A percentile compares a stretch with the other conserved stretches of the same genome.
Conservation (phyloP, 1,140 invertebrate genomes). For the Colletes latitarsis region DNA sequence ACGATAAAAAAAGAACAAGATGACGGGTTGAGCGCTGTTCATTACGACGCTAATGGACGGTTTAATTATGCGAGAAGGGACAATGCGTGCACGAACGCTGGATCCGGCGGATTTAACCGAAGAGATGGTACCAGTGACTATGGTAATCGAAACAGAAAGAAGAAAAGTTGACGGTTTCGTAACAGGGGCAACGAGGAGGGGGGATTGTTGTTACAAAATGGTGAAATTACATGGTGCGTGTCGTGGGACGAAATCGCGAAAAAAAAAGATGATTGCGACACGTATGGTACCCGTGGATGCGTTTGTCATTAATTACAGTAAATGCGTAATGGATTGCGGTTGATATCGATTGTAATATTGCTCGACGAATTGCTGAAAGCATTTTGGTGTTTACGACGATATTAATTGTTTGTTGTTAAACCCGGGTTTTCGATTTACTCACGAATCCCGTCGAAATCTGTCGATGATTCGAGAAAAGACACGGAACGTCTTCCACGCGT, state of each 20-base stretch:
- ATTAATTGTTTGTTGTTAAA: neutral
- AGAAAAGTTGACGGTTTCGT: conserved; percentile 13
- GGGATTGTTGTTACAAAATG: conserved; percentile 49
- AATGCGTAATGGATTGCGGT: neutral
- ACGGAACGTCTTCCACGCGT: neutral
- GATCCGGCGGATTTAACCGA: neutral
- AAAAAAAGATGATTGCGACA: conserved; percentile 11
- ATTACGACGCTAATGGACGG: conserved; percentile 15
- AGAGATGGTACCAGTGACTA: conserved; percentile 18
- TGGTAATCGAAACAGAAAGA: conserved; percentile 54
- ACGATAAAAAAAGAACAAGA: neutral
- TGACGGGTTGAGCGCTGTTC: conserved; percentile 1
- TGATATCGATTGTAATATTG: neutral
- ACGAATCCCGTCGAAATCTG: neutral
- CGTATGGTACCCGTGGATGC: neutral
- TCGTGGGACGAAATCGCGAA: conserved; percentile 23
- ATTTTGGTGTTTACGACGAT: neutral
- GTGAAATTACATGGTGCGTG: conserved; percentile 31
- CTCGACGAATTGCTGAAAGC: neutral
- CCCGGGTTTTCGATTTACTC: no score
- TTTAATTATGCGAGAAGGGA: conserved; percentile 16
- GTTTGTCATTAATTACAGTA: conserved; percentile 16
- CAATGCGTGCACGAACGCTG: neutral
- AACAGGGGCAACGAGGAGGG: conserved; percentile 9
- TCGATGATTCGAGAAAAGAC: neutral